These are phyloP conservation scores for Tokudaia tokunoshimensis DNA, from an alignment of 2,797 vertebrate genomes.

Conservation along the genomic window DNA sequence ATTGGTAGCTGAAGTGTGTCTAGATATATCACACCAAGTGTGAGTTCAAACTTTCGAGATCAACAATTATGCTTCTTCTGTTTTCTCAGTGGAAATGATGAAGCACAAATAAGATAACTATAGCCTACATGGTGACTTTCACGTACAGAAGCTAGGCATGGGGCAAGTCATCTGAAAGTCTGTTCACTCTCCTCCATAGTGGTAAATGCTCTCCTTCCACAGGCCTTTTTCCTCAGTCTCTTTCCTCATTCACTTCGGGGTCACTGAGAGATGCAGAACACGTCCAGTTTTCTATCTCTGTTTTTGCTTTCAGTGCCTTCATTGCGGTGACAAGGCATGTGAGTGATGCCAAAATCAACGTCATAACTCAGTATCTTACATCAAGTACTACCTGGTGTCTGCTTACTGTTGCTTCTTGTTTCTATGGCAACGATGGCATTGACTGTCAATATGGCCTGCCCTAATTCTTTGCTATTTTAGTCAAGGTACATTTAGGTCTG, in stretches of 20 bases:
- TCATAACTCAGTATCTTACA: neutral
- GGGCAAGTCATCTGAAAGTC: neutral
- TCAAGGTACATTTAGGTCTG: neutral
- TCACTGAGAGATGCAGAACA: constrained; percentile 1
- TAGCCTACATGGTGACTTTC: neutral
- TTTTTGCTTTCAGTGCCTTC: constrained; percentile 26
- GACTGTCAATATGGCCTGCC: neutral
- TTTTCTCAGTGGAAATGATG: neutral
- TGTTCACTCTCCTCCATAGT: neutral
- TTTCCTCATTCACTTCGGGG: neutral
- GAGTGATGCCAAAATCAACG: constrained; percentile 53
- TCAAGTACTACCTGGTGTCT: neutral
- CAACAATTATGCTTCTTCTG: neutral
- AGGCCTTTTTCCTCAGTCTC: neutral
- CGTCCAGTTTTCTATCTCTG: constrained; percentile 45
- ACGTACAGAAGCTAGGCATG: neutral
- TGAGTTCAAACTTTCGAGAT: neutral
- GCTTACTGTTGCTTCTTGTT: neutral
- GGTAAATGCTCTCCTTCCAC: too few species aligned
- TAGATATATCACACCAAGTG: neutral
- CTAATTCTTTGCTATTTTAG: constrained; percentile 13
- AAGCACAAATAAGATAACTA: neutral
- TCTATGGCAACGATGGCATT: neutral
- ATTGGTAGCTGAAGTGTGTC: neutral
- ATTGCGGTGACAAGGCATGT: constrained; percentile 5